Evolutionary conservation across 2,888 invertebrate genomes (phyloP).

Genomic region (Dyspetes luteomarginatus): DNA sequence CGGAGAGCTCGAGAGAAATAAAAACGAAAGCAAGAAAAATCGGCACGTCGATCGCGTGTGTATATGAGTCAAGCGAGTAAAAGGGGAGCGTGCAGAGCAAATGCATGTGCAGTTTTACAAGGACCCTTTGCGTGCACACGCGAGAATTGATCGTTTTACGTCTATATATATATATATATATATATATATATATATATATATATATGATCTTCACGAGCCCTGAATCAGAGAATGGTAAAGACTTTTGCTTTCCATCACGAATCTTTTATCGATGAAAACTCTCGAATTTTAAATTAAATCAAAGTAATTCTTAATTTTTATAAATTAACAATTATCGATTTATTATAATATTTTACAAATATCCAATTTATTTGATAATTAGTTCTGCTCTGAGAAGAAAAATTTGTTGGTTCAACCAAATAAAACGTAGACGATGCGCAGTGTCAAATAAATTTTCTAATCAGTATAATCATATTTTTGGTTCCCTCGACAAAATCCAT

Average conservation of each 20-base stretch:
- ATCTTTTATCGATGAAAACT: no score
- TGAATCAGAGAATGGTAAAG: slow-evolving; percentile 41
- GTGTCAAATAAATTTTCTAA: no score
- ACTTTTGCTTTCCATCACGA: neutral
- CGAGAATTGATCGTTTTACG: slow-evolving; percentile 59
- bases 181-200: no score
- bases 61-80: slow-evolving; percentile 52
- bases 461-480: no score
- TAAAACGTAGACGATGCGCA: no score
- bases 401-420: no score
- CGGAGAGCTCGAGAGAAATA: neutral
- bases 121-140: slow-evolving; percentile 56
- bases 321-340: neutral
- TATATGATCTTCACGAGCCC: slow-evolving; percentile 26
- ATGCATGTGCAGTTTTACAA: slow-evolving; percentile 53
- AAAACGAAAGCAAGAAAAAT: slow-evolving; percentile 11
- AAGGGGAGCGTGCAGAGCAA: slow-evolving; percentile 50
- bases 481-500: no score
- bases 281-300: no score
- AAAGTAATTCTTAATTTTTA: neutral
- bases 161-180: no score
- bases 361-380: no score
- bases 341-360: neutral
- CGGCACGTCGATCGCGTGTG: slow-evolving; percentile 51
- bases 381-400: no score